Evolutionary conservation across 2,113 vertebrate genomes (phyloP).

Genomic region (Suricata suricatta): DNA sequence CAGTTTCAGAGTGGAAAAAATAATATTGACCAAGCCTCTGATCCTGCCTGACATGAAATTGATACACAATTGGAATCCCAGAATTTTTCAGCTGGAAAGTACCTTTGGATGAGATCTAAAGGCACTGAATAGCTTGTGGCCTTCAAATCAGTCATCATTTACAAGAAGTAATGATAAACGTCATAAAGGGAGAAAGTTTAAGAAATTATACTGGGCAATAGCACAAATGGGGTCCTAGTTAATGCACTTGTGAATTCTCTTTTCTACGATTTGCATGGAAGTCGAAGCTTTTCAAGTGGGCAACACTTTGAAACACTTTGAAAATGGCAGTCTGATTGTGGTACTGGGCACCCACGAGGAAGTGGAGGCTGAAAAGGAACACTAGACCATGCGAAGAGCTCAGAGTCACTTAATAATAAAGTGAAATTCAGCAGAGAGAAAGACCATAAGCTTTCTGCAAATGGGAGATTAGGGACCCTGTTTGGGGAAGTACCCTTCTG

Average conservation of each 20-base stretch:
- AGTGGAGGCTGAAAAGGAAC: background rate
- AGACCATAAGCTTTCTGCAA: background rate
- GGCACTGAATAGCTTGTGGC: background rate
- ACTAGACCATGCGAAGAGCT: background rate
- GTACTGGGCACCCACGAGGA: background rate
- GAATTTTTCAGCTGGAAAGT: slow-evolving; percentile 67
- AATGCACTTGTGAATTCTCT: background rate
- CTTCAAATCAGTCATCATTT: slow-evolving; percentile 11
- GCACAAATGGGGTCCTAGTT: background rate
- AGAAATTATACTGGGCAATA: background rate
- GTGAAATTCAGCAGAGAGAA: background rate
- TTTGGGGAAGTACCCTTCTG: background rate
- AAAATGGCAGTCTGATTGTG: background rate
- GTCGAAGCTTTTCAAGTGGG: background rate
- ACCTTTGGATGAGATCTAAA: slow-evolving; percentile 56
- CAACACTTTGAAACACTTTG: background rate
- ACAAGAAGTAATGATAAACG: background rate
- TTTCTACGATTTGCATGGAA: background rate
- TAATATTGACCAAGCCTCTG: slow-evolving; percentile 74
- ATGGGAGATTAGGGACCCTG: background rate
- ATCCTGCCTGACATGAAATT: slow-evolving; percentile 54
- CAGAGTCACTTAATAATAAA: background rate
- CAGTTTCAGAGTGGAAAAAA: slow-evolving; percentile 71
- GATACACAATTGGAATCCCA: slow-evolving; percentile 32
- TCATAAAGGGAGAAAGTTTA: slow-evolving; percentile 20